phyloP scores from a whole-genome alignment of 2,888 invertebrate species.

The Melieria omissa region DNA sequence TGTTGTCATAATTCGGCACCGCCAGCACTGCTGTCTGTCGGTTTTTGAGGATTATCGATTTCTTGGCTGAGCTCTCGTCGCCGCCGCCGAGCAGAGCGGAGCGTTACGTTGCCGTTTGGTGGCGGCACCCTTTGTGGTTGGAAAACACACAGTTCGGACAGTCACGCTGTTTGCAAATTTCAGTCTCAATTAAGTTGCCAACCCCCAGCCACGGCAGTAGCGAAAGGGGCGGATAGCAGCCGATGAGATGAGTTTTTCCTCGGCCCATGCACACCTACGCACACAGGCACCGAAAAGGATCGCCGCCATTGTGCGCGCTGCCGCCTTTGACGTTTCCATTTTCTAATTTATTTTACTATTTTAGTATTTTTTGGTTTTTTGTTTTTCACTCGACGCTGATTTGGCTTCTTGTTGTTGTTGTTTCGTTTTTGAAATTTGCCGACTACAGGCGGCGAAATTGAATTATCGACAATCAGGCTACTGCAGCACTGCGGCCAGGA shows the following conservation, averaged over 20 bases:
- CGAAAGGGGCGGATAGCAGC: not conserved
- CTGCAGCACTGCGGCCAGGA: slow-evolving; percentile 43
- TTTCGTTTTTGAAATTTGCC: slow-evolving; percentile 56
- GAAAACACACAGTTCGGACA: slow-evolving; percentile 37
- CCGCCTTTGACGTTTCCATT: slow-evolving; percentile 35
- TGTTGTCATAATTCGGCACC: slow-evolving; percentile 61
- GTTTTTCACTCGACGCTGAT: slow-evolving; percentile 44
- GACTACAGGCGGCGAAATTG: slow-evolving; percentile 52
- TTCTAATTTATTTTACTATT: slow-evolving; percentile 18
- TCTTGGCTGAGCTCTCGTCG: no score
- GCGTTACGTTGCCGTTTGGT: not conserved
- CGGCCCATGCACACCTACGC: no score
- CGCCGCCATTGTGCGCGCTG: not conserved
- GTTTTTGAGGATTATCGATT: no score
- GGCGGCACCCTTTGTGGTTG: slow-evolving; percentile 32
- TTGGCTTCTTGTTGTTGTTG: slow-evolving; percentile 10
- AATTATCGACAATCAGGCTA: slow-evolving; percentile 61
- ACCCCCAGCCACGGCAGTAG: not conserved
- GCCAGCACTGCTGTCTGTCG: no score
- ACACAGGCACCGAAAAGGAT: no score
- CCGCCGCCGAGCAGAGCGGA: no score
- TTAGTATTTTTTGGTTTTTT: slow-evolving; percentile 30
- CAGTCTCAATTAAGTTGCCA: slow-evolving; percentile 55
- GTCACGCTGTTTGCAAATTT: slow-evolving; percentile 56
- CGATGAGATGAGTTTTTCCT: no score